Evolutionary conservation across 2,113 vertebrate genomes (phyloP), one percentile per base, ranked within the genome.

Genomic region (Otocyon megalotis): DNA sequence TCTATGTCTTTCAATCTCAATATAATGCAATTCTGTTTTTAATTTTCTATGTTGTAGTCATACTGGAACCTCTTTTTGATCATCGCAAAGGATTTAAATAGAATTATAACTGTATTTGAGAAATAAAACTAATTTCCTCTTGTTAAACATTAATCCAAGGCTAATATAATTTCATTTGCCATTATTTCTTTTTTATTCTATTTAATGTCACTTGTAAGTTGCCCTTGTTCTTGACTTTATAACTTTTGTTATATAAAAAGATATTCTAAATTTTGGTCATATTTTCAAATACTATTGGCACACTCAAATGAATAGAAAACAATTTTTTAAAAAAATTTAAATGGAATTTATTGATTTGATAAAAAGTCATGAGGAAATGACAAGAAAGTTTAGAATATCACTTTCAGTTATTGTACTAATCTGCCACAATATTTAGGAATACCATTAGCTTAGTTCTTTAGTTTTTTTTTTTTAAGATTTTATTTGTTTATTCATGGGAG

Each of bases 81-180:
- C 83, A 93, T 60, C 7, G 54, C 74, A 53, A 4, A 71, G n/a
- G 37, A 48, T 65, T 35, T 15, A 91, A 74, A 62, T 56, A 87
- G 9, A 81, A 94, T 35, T 87, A n/a, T 50, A 28, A 71, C 88
- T 82, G 2, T 82, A 74, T 54, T 82, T 92, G 37, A 97, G 69
- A 92, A 94, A 80, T 88, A 80, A 91, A 93, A 84, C 94, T 84
- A 88, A 93, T 76, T 90, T 93, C 3, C 17, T 91, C 14, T 71
- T 81, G 14, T 92, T 58, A 56, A 95, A 82, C 35, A 80, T 81
- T 89, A 90, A 79, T 37, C 35, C 28, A 69, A 88, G 28, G 1
- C 54, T 53, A 94, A 65, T 17, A 74, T 81, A 50, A 94, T 96
- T 97, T 84, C 5, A 87, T 77, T 95, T 88, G 50, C 13, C 11